Conservation (phyloP, 2,888 invertebrate genomes). For the Parascotia fuliginaria region DNA sequence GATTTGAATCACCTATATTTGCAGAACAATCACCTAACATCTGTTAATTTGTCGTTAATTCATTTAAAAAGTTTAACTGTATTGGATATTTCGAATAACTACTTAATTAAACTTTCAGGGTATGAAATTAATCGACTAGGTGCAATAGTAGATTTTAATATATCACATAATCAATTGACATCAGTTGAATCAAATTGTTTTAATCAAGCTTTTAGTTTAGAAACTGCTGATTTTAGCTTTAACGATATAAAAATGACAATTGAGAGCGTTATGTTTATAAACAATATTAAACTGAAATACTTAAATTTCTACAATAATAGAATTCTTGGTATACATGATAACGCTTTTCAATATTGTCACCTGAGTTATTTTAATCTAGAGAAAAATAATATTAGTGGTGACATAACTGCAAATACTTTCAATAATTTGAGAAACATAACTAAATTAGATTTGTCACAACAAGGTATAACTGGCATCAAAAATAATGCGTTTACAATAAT, state of each 20-base stretch:
- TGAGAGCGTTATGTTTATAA: conserved; percentile 61
- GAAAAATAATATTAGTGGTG: conserved; percentile 60
- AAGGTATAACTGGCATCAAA: conserved; percentile 56
- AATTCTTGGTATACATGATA: conserved; percentile 57
- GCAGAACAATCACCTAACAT: conserved; percentile 56
- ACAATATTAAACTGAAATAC: conserved; percentile 55
- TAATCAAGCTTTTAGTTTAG: conserved; percentile 55
- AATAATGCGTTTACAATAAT: conserved; percentile 59
- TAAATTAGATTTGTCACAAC: conserved; percentile 55
- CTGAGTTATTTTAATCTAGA: conserved; percentile 60
- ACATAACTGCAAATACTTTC: conserved; percentile 58
- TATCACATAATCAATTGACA: conserved; percentile 65
- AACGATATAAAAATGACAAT: conserved; percentile 61
- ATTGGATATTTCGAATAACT: conserved; percentile 65
- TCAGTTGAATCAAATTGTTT: conserved; percentile 65
- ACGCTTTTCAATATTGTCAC: conserved; percentile 55
- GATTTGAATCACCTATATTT: conserved; percentile 53
- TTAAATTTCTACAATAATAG: conserved; percentile 63
- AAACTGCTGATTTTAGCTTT: conserved; percentile 60
- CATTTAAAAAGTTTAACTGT: conserved; percentile 55
- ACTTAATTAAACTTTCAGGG: conserved; percentile 52
- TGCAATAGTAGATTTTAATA: conserved; percentile 58
- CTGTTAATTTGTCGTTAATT: conserved; percentile 60
- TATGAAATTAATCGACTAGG: conserved; percentile 62
- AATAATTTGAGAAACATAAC: conserved; percentile 56